These are phyloP conservation scores for Tachycineta bicolor DNA, from an alignment of 2,113 vertebrate species.

Conservation along the genomic window DNA sequence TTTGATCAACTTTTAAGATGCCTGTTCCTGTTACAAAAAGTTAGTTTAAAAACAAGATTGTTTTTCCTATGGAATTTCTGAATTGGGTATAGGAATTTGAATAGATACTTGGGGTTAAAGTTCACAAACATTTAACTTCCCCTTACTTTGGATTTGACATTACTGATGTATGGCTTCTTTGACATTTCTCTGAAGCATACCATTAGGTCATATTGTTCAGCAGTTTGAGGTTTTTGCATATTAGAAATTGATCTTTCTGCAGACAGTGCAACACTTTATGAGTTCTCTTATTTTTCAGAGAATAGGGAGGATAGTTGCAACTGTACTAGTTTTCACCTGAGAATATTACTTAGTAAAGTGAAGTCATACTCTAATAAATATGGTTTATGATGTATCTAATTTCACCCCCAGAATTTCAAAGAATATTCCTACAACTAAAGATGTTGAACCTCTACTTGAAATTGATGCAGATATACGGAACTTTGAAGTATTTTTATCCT, in stretches of 20 bases:
- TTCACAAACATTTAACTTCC: background rate
- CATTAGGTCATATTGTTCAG: background rate
- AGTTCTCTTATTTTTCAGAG: background rate
- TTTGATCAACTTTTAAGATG: background rate
- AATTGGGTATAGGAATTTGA: background rate
- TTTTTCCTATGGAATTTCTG: background rate
- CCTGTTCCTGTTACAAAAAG: background rate
- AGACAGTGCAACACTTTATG: background rate
- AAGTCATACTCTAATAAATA: background rate
- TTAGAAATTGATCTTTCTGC: background rate
- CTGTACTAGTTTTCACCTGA: background rate
- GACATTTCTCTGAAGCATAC: background rate
- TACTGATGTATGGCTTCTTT: background rate
- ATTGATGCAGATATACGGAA: slow-evolving; percentile 95
- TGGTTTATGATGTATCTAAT: background rate
- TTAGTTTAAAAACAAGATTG: background rate
- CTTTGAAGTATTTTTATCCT: slow-evolving; percentile 97
- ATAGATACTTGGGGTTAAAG: background rate
- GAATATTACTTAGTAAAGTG: background rate
- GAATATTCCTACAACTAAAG: slow-evolving; percentile 96
- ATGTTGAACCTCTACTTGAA: slow-evolving; percentile 95
- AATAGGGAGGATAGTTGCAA: background rate
- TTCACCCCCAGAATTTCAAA: slow-evolving; percentile 87
- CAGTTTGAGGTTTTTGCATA: background rate
- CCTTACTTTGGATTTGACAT: background rate